Percentiles rank a stretch among this genome's conserved stretches.
Conservation (phyloP, 2,888 invertebrate species). For the Antheraea yamamai region DNA sequence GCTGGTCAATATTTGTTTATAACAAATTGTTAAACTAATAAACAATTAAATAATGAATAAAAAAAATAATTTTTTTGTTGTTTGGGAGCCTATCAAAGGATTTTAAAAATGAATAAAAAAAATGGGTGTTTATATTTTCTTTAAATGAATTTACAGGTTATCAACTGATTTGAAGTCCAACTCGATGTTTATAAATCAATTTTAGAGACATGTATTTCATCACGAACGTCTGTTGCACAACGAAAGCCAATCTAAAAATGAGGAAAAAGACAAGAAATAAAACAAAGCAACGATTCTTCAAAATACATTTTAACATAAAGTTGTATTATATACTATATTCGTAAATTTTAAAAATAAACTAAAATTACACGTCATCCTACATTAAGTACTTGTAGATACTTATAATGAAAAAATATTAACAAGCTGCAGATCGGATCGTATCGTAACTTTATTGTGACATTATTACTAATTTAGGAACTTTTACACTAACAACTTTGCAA, state of each 20-base stretch:
- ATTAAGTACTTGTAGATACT: neutral
- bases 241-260: neutral
- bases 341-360: constrained; percentile 13
- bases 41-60: too few relatives aligned
- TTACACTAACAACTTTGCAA: constrained; percentile 21
- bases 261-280: neutral
- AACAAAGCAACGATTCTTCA: neutral
- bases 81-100: too few relatives aligned
- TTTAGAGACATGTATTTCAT: neutral
- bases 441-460: constrained; percentile 6
- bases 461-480: constrained; percentile 23
- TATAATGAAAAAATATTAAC: neutral
- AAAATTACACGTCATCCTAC: constrained; percentile 5
- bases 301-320: constrained; percentile 13
- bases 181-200: too few relatives aligned
- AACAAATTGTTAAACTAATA: too few relatives aligned
- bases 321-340: neutral
- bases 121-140: neutral
- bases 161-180: neutral
- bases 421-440: neutral
- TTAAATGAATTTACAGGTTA: neutral
- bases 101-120: too few relatives aligned
- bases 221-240: neutral
- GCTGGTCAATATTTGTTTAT: too few relatives aligned
- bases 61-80: too few relatives aligned